phyloP scores from a whole-genome alignment of 1,140 invertebrate species.

The Aphelinus atriplicis region DNA sequence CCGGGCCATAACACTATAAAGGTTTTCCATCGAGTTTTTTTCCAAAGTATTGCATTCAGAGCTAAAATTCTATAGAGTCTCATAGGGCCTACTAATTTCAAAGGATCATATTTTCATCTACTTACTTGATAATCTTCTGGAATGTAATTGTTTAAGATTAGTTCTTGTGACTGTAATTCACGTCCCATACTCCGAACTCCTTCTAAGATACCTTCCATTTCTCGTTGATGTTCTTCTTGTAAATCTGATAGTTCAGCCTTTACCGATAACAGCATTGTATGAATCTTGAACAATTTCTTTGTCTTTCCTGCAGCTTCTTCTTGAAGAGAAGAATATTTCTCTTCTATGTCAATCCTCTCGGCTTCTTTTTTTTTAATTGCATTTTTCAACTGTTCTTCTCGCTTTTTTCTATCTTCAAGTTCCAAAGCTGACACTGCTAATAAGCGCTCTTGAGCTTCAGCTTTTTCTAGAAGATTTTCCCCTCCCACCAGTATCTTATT shows the following conservation, averaged over 20 bases:
- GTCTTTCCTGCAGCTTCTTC: constrained; percentile 93
- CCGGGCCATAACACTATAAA: too few species aligned
- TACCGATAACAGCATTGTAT: constrained; percentile 80
- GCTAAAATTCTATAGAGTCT: too few species aligned
- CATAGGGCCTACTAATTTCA: background rate
- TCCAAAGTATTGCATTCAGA: too few species aligned
- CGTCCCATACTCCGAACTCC: constrained; percentile 88
- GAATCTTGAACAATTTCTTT: constrained; percentile 92
- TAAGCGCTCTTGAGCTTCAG: constrained; percentile 91
- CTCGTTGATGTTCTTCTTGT: constrained; percentile 92
- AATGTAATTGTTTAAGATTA: constrained; percentile 89
- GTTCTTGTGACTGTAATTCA: constrained; percentile 91
- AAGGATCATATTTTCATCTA: constrained; percentile 2
- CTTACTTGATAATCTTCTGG: constrained; percentile 86
- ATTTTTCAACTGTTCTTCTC: constrained; percentile 84
- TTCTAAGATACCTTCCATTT: constrained; percentile 95
- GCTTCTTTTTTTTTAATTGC: constrained; percentile 88
- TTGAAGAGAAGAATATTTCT: constrained; percentile 92
- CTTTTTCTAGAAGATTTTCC: constrained; percentile 97
- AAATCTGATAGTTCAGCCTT: constrained; percentile 90
- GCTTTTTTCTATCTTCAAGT: constrained; percentile 83
- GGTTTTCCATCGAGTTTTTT: too few species aligned
- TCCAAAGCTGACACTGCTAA: constrained; percentile 92
- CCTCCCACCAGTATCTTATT: constrained; percentile 97
- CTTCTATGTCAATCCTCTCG: constrained; percentile 94